phyloP scores from a whole-genome alignment of 2,797 vertebrate genomes.

The Fistularia commersonii region DNA sequence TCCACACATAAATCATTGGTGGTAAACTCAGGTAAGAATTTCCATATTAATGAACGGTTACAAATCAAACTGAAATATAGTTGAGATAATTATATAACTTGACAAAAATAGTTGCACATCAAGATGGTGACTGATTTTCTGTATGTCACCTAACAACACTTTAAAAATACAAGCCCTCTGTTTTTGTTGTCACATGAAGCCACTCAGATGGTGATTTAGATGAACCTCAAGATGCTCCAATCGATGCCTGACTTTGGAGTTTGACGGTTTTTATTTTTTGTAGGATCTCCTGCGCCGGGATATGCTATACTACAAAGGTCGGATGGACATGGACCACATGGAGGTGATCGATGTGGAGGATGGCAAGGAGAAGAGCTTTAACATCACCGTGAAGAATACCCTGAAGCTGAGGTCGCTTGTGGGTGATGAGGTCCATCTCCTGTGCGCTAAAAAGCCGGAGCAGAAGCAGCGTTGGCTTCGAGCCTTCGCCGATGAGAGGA shows the following conservation, averaged over 20 bases:
- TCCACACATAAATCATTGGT: no score
- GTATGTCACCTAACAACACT: no score
- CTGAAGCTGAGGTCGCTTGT: slow-evolving; percentile 79
- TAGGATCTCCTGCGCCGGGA: slow-evolving; percentile 92
- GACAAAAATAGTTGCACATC: no score
- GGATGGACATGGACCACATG: slow-evolving; percentile 88
- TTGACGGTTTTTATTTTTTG: neutral
- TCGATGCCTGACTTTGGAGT: neutral
- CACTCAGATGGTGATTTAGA: no score
- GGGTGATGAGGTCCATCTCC: slow-evolving; percentile 82
- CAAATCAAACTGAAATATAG: no score
- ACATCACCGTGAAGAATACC: slow-evolving; percentile 87
- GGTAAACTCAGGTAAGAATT: no score
- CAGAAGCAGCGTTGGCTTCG: slow-evolving; percentile 92
- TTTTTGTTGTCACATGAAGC: no score
- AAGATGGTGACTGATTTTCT: no score
- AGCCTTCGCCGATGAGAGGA: slow-evolving; percentile 87
- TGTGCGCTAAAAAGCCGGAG: slow-evolving; percentile 91
- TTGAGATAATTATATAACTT: no score
- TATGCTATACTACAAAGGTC: slow-evolving; percentile 93
- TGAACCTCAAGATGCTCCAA: no score
- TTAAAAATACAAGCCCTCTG: no score
- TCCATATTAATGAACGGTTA: no score
- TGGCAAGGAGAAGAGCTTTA: slow-evolving; percentile 91
- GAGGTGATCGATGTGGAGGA: slow-evolving; percentile 88